Percentiles rank a stretch among this genome's conserved stretches.
Conservation (phyloP, 2,888 invertebrate genomes). For the Psylliodes chrysocephalus region DNA sequence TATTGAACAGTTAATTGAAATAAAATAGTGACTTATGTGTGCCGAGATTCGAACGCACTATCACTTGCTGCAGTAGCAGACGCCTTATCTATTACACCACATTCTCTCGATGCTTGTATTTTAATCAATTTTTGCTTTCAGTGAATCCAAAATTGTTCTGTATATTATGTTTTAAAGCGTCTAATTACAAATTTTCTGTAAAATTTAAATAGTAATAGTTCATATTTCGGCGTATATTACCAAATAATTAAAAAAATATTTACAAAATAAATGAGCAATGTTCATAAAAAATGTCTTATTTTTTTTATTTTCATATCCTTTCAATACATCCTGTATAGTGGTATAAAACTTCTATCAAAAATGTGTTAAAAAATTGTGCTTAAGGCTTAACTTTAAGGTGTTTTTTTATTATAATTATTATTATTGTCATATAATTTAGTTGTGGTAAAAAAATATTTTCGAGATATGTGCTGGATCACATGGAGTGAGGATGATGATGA, state of each 20-base stretch:
- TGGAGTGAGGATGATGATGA: neutral
- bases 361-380: constrained; percentile 20
- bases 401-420: constrained; percentile 32
- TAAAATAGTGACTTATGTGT: too few species aligned
- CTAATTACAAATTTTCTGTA: too few species aligned
- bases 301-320: neutral
- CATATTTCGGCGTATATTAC: too few species aligned
- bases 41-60: too few species aligned
- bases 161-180: too few species aligned
- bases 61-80: too few species aligned
- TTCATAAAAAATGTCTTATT: neutral
- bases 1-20: too few species aligned
- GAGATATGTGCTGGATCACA: constrained; percentile 23
- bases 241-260: too few species aligned
- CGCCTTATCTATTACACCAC: too few species aligned
- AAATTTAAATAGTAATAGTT: neutral
- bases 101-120: too few species aligned
- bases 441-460: constrained; percentile 5
- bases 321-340: neutral
- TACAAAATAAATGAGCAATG: neutral
- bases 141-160: too few species aligned
- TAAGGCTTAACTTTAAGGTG: constrained; percentile 23
- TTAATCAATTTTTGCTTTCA: too few species aligned
- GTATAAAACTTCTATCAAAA: constrained; percentile 2
- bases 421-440: constrained; percentile 18